Conservation (phyloP, 2,797 vertebrate genomes). For the Sebastes reedi region DNA sequence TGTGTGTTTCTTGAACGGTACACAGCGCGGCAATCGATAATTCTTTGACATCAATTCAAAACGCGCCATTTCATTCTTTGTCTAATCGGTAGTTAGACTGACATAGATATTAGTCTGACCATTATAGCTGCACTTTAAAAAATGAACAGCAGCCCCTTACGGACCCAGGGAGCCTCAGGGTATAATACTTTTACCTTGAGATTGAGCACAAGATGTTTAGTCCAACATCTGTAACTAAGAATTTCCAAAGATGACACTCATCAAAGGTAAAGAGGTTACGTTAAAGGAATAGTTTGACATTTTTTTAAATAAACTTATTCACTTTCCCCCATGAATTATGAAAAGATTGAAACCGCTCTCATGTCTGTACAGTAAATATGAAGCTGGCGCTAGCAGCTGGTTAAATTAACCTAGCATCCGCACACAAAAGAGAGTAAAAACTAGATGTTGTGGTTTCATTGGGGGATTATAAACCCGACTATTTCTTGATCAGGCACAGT, state of each 20-base stretch:
- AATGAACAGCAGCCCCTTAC: constrained; percentile 17
- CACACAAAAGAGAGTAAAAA: not conserved
- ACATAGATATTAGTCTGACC: constrained; percentile 50
- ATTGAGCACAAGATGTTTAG: not conserved
- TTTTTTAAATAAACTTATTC: not conserved
- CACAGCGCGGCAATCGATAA: constrained; percentile 52
- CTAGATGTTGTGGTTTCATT: not conserved
- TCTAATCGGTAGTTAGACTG: constrained; percentile 49
- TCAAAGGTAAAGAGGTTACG: not conserved
- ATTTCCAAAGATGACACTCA: not conserved
- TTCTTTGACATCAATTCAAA: constrained; percentile 60
- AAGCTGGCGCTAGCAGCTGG: not conserved
- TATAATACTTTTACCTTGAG: not conserved
- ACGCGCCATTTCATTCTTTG: constrained; percentile 30
- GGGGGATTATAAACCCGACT: not conserved
- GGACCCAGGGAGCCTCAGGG: not conserved
- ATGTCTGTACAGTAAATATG: not conserved
- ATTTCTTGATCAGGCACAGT: not conserved
- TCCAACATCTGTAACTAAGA: constrained; percentile 3
- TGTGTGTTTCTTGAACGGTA: constrained; percentile 48
- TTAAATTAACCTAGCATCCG: not conserved
- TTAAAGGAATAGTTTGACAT: not conserved
- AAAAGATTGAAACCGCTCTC: not conserved
- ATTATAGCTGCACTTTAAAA: constrained; percentile 50
- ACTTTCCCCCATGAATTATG: not conserved